phyloP scores from a whole-genome alignment of 2,888 invertebrate genomes.

The Frankliniella intonsa region DNA sequence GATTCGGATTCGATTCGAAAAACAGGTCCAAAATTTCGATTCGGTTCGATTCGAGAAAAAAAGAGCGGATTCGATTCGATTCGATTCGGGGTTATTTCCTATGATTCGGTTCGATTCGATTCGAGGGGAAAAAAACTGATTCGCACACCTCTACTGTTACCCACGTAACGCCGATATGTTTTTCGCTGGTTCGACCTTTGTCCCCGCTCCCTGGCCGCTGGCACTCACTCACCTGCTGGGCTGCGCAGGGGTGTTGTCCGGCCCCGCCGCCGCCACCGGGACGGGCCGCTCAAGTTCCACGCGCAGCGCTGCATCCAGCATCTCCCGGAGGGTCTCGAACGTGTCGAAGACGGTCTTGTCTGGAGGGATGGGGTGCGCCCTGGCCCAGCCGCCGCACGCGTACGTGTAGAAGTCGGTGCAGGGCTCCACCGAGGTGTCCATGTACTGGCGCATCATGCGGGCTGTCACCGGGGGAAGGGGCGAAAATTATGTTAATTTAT shows the following conservation, averaged over 20 bases:
- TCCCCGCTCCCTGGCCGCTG: too few species aligned
- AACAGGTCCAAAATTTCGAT: too few species aligned
- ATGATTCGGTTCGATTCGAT: too few species aligned
- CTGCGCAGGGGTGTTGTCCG: not conserved
- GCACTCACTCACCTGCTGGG: not conserved
- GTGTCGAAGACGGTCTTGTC: constrained; percentile 86
- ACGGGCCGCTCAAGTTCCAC: constrained; percentile 59
- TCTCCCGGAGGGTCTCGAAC: constrained; percentile 83
- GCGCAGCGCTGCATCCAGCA: constrained; percentile 63
- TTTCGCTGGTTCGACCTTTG: too few species aligned
- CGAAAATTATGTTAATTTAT: not conserved
- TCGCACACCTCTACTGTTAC: too few species aligned
- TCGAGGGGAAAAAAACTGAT: too few species aligned
- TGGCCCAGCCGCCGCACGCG: constrained; percentile 82
- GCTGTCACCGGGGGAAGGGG: constrained; percentile 24
- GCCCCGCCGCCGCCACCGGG: not conserved
- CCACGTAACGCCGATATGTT: too few species aligned
- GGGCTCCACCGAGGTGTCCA: constrained; percentile 68
- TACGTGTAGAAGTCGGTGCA: constrained; percentile 81
- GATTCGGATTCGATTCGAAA: too few species aligned
- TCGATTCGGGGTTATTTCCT: too few species aligned
- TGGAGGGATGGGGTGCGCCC: constrained; percentile 77
- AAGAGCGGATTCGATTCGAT: too few species aligned
- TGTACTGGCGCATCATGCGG: constrained; percentile 65
- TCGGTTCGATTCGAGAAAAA: too few species aligned